Conservation (phyloP, 2,797 vertebrate species). For the Anabacerthia variegaticeps region DNA sequence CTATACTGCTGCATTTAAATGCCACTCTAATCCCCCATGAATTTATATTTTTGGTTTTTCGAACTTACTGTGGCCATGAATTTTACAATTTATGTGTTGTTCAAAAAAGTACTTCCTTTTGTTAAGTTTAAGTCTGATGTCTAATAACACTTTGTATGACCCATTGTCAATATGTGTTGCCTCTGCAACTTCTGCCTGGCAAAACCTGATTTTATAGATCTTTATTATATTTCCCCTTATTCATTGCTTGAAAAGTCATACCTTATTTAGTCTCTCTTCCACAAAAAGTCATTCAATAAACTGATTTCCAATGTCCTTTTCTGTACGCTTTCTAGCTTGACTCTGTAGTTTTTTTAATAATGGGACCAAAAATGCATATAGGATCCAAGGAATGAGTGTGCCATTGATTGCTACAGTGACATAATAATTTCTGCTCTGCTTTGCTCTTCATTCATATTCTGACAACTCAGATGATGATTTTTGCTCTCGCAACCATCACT, state of each 20-base stretch:
- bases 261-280: not conserved
- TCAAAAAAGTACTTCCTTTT: conserved; percentile 3
- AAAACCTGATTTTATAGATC: conserved; percentile 32
- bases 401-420: not conserved
- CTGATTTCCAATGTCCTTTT: conserved; percentile 28
- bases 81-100: not conserved
- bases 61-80: not conserved
- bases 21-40: not conserved
- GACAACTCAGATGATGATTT: conserved; percentile 20
- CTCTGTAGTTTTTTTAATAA: conserved; percentile 21
- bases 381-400: not conserved
- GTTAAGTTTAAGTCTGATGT: not conserved
- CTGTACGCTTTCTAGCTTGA: not conserved
- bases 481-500: conserved; percentile 30
- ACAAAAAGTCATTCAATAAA: not conserved
- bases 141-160: conserved; percentile 3
- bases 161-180: not conserved
- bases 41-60: not conserved
- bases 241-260: not conserved
- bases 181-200: not conserved
- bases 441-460: not conserved
- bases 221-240: conserved; percentile 1
- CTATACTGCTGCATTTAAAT: not conserved
- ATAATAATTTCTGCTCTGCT: conserved; percentile 32
- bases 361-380: not conserved